Evolutionary conservation across 1,140 invertebrate genomes (phyloP), one percentile per base, ranked within the genome.

Genomic region (Neotoxoptera formosana): DNA sequence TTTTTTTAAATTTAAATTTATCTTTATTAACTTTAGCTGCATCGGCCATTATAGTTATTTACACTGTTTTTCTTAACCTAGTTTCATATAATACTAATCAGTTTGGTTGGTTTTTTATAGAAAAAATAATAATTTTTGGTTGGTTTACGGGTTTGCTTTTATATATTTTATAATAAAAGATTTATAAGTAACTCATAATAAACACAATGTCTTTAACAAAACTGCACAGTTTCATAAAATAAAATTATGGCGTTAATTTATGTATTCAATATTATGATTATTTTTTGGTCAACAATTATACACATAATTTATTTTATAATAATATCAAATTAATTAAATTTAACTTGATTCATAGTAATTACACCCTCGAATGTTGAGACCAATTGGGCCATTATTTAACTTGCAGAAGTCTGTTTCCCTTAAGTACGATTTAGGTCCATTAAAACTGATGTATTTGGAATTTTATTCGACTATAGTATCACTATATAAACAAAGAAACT

Each of bases 301-400:
- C n/a, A 11, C 17, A 76, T 76, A 14, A n/a, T 67, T 67, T n/a
- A 67, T 67, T 67, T 67, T 67, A n/a, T n/a, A 67, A 67, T n/a
- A 17, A 76, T 17, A 76, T n/a, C 3, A 76, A 56, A 56, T 36
- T 36, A 89, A 53, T 89, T 89, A 56, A 36, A 41, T 56, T 89
- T 23, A 56, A 56, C 51, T 56, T 41, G 4, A 89, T 21, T 89
- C 6, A 34, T 23, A 56, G 53, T 53, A 53, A 89, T 51, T 89
- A 89, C 21, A 56, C 9, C 41, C 11, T 56, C 7, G 34, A 53
- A 89, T 36, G 23, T 41, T 53, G 20, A n/a, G 34, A 36, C 21
- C 51, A 56, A 89, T 89, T 89, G 34, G 51, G 23, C 48, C 34
- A 89, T 89, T 56, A 89, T 89, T 89, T 56, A 89, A 89, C 88